Evolutionary conservation across 2,797 vertebrate genomes (phyloP).

Genomic region (Triplophysa bombifrons): DNA sequence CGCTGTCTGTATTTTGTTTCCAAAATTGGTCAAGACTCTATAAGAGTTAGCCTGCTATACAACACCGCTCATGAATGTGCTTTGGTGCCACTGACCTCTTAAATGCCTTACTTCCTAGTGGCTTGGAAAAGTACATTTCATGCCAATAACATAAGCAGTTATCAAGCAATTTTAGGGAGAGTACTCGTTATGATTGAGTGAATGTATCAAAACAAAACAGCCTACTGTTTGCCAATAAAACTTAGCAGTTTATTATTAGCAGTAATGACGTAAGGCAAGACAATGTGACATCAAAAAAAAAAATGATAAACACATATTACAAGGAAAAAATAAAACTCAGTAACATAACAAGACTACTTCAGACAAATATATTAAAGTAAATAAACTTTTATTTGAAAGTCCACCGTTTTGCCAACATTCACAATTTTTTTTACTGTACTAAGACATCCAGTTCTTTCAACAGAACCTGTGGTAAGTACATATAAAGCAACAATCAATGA

Average conservation of each 20-base stretch:
- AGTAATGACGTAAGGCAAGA: constrained; percentile 65
- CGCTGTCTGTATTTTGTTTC: constrained; percentile 45
- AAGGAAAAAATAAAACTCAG: constrained; percentile 61
- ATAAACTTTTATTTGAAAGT: constrained; percentile 74
- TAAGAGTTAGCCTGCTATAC: constrained; percentile 25
- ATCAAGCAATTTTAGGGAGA: constrained; percentile 5
- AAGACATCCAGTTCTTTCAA: constrained; percentile 92
- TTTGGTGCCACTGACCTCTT: constrained; percentile 30
- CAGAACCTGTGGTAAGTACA: constrained; percentile 86
- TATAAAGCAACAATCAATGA: constrained; percentile 75
- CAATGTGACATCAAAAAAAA: constrained; percentile 50
- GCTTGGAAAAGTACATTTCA: constrained; percentile 4
- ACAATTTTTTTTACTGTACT: constrained; percentile 79
- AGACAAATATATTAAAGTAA: constrained; percentile 77
- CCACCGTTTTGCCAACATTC: constrained; percentile 63
- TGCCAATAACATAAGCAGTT: not conserved
- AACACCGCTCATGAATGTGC: not conserved
- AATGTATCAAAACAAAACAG: constrained; percentile 24
- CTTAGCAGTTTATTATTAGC: constrained; percentile 74
- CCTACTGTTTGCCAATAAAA: constrained; percentile 60
- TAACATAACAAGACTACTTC: constrained; percentile 65
- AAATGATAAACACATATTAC: constrained; percentile 57
- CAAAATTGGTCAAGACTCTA: constrained; percentile 58
- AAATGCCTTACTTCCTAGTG: constrained; percentile 15
- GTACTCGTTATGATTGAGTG: not conserved